Evolutionary conservation across 2,888 invertebrate genomes (phyloP), one percentile per base, ranked within the genome.

Genomic region (Alcis repandata): DNA sequence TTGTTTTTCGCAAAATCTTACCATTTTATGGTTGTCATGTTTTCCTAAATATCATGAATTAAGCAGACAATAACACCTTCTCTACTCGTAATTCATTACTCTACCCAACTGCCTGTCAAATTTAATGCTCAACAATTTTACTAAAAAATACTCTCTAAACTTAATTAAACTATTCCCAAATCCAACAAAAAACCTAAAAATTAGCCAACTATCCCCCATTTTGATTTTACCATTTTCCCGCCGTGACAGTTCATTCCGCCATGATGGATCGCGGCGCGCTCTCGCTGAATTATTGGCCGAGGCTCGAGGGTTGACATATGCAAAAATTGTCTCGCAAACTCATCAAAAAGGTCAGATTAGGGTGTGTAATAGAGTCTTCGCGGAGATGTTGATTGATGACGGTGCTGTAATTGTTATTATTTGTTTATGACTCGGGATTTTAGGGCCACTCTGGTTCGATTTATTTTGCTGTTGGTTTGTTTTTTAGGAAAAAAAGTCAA

Each of bases 241-340:
- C 82, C 81, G 79, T 91, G 92, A 91, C 92, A 92, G 90, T 88
- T 92, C 87, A 92, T 90, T 87, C 85, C 86, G 85, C 88, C 90
- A 91, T 92, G 92, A 92, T 90, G 86, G 90, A 92, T 92, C 78
- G 85, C 84, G 80, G 81, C 82, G 83, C 76, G 79, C 79, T 70
- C 74, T 45, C 76, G 77, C 78, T 91, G 89, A 92, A 84, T 86
- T 90, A 93, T 92, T 83, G 88, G 88, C 82, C 80, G 79, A 75
- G 77, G 81, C 86, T 73, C 74, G 71, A 69, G 83, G 80, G 88
- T 90, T 91, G 92, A 90, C 92, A 90, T 90, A 93, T 93, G 92
- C 92, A 93, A 93, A 92, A 93, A 92, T 89, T 92, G 91, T 91
- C 89, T 91, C 82, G 87, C 80, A 81, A 89, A 89, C 85, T 90